phyloP scores from a whole-genome alignment of 2,797 vertebrate species.

The Euthynnus affinis region DNA sequence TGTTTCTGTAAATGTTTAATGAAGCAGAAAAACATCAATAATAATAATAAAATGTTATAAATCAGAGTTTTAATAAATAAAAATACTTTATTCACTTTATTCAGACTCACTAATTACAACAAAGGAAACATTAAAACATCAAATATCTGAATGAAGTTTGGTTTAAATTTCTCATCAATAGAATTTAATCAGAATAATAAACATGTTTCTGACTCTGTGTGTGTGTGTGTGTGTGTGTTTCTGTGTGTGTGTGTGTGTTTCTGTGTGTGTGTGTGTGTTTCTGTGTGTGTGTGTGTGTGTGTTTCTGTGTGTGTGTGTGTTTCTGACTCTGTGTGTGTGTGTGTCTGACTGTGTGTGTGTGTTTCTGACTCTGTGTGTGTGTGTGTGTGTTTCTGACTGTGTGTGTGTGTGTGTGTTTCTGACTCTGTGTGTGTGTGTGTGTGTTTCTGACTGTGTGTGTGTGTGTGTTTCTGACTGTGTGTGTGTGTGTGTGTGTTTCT shows the following conservation, averaged over 20 bases:
- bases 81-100: too few relatives aligned
- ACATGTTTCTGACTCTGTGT: too few relatives aligned
- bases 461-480: slow-evolving; percentile 22
- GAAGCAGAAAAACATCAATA: neutral
- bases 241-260: slow-evolving; percentile 10
- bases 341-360: slow-evolving; percentile 20
- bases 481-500: slow-evolving; percentile 2
- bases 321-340: slow-evolving; percentile 1
- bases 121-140: neutral
- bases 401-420: neutral
- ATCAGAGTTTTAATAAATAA: too few relatives aligned
- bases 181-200: too few relatives aligned
- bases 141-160: neutral
- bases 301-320: slow-evolving; percentile 16
- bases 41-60: too few relatives aligned
- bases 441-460: slow-evolving; percentile 1
- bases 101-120: neutral
- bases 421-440: slow-evolving; percentile 21
- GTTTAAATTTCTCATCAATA: neutral
- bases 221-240: slow-evolving; percentile 8
- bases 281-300: slow-evolving; percentile 11
- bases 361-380: neutral
- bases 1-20: neutral
- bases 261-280: slow-evolving; percentile 14
- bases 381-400: slow-evolving; percentile 22